Evolutionary conservation across 2,797 vertebrate species (phyloP), one percentile per base, ranked within the genome.

Genomic region (Calcarius lapponicus): DNA sequence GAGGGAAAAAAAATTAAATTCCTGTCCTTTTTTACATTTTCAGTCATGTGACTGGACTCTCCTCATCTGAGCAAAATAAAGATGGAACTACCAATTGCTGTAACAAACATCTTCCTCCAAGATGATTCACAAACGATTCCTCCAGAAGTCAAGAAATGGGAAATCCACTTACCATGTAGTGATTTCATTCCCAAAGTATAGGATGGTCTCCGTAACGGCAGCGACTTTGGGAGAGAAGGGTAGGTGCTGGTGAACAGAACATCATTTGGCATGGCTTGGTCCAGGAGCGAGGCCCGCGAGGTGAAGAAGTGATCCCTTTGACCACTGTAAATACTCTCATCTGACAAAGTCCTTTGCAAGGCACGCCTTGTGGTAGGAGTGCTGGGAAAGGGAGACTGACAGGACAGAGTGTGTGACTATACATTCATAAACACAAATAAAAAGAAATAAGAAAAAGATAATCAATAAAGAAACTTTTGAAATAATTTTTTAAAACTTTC

Each of bases 311-410:
- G 99, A 67, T 99, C 99, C 95, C 99, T 98, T 95, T 99, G 99
- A 62, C 99, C 98, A 26, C 99, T 99, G 97, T 99, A 99, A 97
- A 99, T 99, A 69, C 99, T 99, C 98, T 99, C 99, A 22, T 99
- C 99, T 7, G 99, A 99, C 96, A 99, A 97, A 8, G 99, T 99
- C 80, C 99, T 98, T 97, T 99, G 99, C 95, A 99, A 97, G 94
- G 99, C 98, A 93, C 99, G 99, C 38, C 99, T 98, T 50, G 97
- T 97, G 10, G 98, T 98, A 36, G 98, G 98, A 6, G 98, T 98
- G 61, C 97, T 97, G 13, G 99, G 99, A 94, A 99, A 99, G 40
- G 98, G 97, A 25, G 98, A 99, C 99, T 99, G 95, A 92, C 97
- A 95, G 97, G 95, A 96, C 94, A 94, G 96, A 78, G 94, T 96